Conservation (phyloP, 2,113 vertebrate species). For the Pampusana beccarii region DNA sequence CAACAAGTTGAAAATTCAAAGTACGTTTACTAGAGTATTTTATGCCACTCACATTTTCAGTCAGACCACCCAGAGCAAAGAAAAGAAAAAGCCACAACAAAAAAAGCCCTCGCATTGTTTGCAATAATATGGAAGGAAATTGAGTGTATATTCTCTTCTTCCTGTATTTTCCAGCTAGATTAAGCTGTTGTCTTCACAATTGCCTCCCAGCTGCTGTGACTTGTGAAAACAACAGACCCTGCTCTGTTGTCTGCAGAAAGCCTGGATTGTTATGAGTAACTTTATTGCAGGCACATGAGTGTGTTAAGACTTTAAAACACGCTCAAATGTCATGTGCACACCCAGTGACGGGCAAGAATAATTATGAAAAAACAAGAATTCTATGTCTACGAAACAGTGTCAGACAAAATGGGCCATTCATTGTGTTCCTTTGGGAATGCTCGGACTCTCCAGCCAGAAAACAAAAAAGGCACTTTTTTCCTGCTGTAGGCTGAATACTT, state of each 20-base stretch:
- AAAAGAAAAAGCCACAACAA: slow-evolving; percentile 65
- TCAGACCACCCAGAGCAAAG: slow-evolving; percentile 77
- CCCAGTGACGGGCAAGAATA: slow-evolving; percentile 87
- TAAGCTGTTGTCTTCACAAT: slow-evolving; percentile 88
- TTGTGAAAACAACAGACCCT: slow-evolving; percentile 88
- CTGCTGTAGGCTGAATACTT: slow-evolving; percentile 93
- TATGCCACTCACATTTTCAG: slow-evolving; percentile 73
- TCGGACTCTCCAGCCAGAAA: slow-evolving; percentile 88
- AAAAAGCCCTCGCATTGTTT: slow-evolving; percentile 79
- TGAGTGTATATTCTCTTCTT: slow-evolving; percentile 82
- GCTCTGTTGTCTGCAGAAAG: slow-evolving; percentile 93
- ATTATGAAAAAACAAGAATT: slow-evolving; percentile 90
- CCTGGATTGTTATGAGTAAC: slow-evolving; percentile 84
- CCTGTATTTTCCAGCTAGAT: slow-evolving; percentile 84
- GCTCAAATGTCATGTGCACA: slow-evolving; percentile 91
- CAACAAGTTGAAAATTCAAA: slow-evolving; percentile 68
- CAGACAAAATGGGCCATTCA: slow-evolving; percentile 93
- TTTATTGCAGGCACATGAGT: slow-evolving; percentile 94
- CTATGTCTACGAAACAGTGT: slow-evolving; percentile 81
- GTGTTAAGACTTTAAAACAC: slow-evolving; percentile 88
- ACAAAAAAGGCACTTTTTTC: slow-evolving; percentile 96
- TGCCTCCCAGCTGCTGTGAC: slow-evolving; percentile 91
- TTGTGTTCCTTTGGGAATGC: slow-evolving; percentile 93
- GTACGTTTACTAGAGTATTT: slow-evolving; percentile 61
- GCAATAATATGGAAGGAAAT: slow-evolving; percentile 76